Evolutionary conservation across 2,797 vertebrate genomes (phyloP).

Genomic region (Poeciliopsis gracilis): DNA sequence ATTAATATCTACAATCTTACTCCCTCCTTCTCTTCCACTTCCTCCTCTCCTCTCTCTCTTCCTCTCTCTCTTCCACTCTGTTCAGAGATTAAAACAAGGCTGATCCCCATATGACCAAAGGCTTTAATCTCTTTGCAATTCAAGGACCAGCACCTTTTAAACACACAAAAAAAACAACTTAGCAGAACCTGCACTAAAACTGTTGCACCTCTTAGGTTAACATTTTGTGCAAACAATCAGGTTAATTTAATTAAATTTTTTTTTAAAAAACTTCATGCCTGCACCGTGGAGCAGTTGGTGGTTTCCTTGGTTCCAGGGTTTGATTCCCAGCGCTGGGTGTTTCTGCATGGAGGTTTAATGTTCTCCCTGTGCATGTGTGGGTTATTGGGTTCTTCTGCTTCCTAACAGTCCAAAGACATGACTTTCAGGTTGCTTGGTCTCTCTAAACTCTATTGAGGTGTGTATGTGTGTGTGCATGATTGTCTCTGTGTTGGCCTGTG

Average conservation of each 20-base stretch:
- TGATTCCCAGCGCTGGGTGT: too few relatives aligned
- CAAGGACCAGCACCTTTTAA: conserved; percentile 48
- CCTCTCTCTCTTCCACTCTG: conserved; percentile 21
- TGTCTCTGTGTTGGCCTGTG: too few relatives aligned
- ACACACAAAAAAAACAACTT: conserved; percentile 6
- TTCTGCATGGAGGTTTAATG: too few relatives aligned
- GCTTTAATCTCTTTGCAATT: conserved; percentile 72
- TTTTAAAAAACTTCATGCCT: neutral
- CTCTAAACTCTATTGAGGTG: too few relatives aligned
- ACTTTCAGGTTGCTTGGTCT: too few relatives aligned
- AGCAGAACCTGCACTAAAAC: neutral
- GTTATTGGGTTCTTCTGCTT: too few relatives aligned
- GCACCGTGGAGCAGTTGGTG: too few relatives aligned
- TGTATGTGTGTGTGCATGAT: too few relatives aligned
- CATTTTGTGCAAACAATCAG: neutral
- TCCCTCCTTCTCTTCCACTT: conserved; percentile 7
- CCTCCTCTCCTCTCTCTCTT: conserved; percentile 23
- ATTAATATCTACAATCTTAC: conserved; percentile 36
- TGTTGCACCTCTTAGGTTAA: neutral
- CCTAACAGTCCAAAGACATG: too few relatives aligned
- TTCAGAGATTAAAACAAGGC: conserved; percentile 74
- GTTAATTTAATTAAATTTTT: neutral
- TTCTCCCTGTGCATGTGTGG: too few relatives aligned
- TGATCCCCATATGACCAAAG: conserved; percentile 80
- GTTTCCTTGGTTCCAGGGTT: too few relatives aligned